Evolutionary conservation across 1,140 invertebrate species (phyloP).

Genomic region (Oryctes rhinoceros): DNA sequence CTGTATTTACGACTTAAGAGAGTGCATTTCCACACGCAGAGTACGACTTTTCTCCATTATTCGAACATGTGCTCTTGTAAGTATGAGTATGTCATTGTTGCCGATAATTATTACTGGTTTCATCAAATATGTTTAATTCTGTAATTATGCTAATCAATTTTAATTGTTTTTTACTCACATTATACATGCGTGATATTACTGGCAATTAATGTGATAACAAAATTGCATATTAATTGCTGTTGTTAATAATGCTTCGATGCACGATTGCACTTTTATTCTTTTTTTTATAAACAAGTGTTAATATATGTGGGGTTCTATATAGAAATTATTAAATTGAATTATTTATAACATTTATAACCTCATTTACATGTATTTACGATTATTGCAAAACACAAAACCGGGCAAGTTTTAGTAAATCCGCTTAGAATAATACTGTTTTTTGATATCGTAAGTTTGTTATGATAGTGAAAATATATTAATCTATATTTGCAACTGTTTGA

Average conservation of each 20-base stretch:
- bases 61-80: not conserved
- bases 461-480: not conserved
- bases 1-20: not conserved
- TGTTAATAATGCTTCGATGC: not conserved
- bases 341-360: not conserved
- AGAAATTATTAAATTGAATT: not conserved
- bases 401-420: not conserved
- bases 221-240: conserved; percentile 5
- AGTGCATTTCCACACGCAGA: not conserved
- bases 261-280: not conserved
- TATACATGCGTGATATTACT: not conserved
- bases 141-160: not conserved
- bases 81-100: not conserved
- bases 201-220: conserved; percentile 14
- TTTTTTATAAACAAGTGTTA: not conserved
- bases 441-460: not conserved
- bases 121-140: not conserved
- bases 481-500: conserved; percentile 15
- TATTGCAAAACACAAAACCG: not conserved
- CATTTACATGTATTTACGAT: not conserved
- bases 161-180: not conserved
- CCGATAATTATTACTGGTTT: not conserved
- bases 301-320: too few species aligned
- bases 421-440: not conserved
- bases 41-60: not conserved